Evolutionary conservation across 2,888 invertebrate species (phyloP).

Genomic region (Timema cristinae): DNA sequence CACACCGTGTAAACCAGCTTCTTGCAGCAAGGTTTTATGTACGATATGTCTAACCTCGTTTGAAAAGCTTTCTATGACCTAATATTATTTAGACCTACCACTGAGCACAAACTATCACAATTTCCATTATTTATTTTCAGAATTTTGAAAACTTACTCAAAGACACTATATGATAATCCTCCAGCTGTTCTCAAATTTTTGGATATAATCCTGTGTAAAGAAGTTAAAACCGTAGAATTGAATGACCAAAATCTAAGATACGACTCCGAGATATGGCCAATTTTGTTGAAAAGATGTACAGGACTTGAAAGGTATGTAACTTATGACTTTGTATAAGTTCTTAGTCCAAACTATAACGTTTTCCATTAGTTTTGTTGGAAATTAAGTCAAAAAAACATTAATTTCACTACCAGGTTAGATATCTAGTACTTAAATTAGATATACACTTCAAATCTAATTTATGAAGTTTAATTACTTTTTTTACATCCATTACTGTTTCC

Average conservation of each 20-base stretch:
- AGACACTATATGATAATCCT: neutral
- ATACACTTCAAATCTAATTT: no score
- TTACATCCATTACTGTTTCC: no score
- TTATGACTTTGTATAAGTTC: neutral
- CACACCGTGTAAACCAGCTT: no score
- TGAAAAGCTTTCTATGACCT: neutral
- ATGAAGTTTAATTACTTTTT: no score
- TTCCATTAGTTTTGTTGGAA: no score
- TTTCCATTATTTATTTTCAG: conserved; percentile 13
- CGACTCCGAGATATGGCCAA: conserved; percentile 22
- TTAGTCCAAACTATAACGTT: neutral
- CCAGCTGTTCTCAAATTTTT: conserved; percentile 16
- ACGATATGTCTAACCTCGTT: no score
- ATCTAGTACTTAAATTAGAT: no score
- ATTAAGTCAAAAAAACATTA: no score
- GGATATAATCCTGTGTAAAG: conserved; percentile 23
- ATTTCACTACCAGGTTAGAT: no score
- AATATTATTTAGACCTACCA: neutral
- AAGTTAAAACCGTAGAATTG: conserved; percentile 22
- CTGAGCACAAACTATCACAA: neutral
- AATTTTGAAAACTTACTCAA: conserved; percentile 9
- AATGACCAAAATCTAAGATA: conserved; percentile 1
- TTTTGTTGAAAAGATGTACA: conserved; percentile 23
- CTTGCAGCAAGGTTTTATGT: no score
- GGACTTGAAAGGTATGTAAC: conserved; percentile 23